phyloP scores from a whole-genome alignment of 2,888 invertebrate species.

The Ferdinandea cuprea region DNA sequence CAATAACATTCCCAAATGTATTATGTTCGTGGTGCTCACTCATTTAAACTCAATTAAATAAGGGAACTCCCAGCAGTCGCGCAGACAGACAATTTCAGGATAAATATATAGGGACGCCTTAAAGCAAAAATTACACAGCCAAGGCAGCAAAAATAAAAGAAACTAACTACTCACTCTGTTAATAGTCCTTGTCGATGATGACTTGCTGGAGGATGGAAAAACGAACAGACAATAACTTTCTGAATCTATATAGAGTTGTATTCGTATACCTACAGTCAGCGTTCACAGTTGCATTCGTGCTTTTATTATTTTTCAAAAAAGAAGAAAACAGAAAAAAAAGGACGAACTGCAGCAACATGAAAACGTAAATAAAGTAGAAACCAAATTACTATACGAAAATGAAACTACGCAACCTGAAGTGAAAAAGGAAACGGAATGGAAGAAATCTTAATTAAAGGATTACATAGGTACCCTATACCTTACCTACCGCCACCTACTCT shows the following conservation, averaged over 20 bases:
- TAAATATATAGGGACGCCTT: background rate
- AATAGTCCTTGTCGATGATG: conserved; percentile 30
- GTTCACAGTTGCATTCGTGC: too few relatives aligned
- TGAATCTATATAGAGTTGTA: too few relatives aligned
- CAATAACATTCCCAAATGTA: background rate
- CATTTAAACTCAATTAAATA: conserved; percentile 33
- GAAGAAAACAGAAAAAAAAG: too few relatives aligned
- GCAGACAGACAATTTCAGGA: conserved; percentile 10
- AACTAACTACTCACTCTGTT: conserved; percentile 2
- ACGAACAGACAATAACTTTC: conserved; percentile 31
- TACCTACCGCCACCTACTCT: background rate
- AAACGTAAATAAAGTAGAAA: conserved; percentile 37
- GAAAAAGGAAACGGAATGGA: conserved; percentile 64
- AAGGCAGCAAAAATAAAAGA: background rate
- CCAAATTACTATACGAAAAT: conserved; percentile 43
- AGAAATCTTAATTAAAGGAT: conserved; percentile 72
- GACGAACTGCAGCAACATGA: too few relatives aligned
- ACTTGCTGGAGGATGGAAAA: conserved; percentile 36
- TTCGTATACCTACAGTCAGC: too few relatives aligned
- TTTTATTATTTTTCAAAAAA: too few relatives aligned
- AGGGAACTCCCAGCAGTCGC: conserved; percentile 12
- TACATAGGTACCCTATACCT: conserved; percentile 43
- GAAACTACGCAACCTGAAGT: conserved; percentile 50
- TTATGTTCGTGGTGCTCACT: conserved; percentile 8
- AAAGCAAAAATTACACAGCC: conserved; percentile 1